Base-by-base conservation (phyloP, 2,888 invertebrate genomes). In the Hypena proboscidalis region DNA sequence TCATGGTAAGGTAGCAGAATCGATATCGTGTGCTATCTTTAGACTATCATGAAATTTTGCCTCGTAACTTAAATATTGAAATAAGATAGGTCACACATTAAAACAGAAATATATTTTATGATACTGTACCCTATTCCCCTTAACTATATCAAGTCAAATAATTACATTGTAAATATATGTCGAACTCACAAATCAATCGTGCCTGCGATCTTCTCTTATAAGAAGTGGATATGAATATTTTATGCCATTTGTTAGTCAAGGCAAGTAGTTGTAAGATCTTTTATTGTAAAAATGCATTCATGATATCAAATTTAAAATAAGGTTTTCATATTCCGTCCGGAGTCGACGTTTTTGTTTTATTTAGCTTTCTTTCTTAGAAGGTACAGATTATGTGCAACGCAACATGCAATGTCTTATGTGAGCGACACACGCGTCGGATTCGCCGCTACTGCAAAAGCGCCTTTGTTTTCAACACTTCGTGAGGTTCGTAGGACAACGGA, bases 81-180 rank as follows among this genome's bases (percentile, higher is more conserved):
- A 42, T 52, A 44, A 47, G 54, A 45, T 48, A 49, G 32, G 46
- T 55, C 52, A 41, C 40, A 58, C 40, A 36, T 37, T 36, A 42
- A 51, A 44, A 50, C 50, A 54, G 45, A 59, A 43, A 57, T 62
- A 58, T 67, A 62, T 67, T 67, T 65, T 67, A 60, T 61, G 38
- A 60, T 58, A 48, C 32, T 58, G 32, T 51, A 51, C 26, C 37
- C 11, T 43, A 49, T 40, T 9, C 44, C 3, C 48, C 13, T 3
- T 37, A 31, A 26, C 13, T 23, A 37, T 23, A 48, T 26, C 43
- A 41, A 46, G 49, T 49, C 44, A 54, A 57, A 44, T 59, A 53
- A 27, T 14, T 43, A 27, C 11, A 34, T 37, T 50, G 40, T 63
- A 49, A 52, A 45, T 47, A 40, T 48, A 36, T 30, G 33, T 37